These are phyloP conservation scores for Diplodus sargus DNA, from an alignment of 2,797 vertebrate species.

Conservation along the genomic window DNA sequence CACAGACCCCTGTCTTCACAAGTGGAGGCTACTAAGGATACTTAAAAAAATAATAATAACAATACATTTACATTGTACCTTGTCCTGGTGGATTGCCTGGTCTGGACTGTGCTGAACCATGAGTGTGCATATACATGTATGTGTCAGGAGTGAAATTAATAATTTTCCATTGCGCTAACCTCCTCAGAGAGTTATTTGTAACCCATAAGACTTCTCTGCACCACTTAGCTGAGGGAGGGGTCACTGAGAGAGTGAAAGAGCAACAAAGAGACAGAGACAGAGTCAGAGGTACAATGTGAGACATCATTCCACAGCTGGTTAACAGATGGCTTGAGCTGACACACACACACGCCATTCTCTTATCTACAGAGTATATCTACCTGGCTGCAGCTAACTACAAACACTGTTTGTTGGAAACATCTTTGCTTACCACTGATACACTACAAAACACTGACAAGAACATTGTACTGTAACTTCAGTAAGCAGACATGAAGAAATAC, in stretches of 20 bases:
- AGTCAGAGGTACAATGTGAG: constrained; percentile 36
- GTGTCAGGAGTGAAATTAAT: constrained; percentile 31
- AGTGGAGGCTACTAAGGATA: too few species aligned
- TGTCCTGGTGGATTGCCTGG: too few species aligned
- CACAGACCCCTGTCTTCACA: too few species aligned
- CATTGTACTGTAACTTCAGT: neutral
- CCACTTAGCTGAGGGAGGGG: constrained; percentile 55
- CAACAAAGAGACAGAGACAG: constrained; percentile 38
- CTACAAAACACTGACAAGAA: neutral
- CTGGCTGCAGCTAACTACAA: constrained; percentile 16
- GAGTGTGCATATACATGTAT: neutral
- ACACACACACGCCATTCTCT: constrained; percentile 41
- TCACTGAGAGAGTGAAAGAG: constrained; percentile 26
- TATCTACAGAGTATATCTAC: constrained; percentile 30
- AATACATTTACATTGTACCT: too few species aligned
- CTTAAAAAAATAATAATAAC: too few species aligned
- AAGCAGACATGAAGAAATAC: neutral
- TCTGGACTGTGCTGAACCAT: neutral
- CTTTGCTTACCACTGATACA: neutral
- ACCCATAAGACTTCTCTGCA: constrained; percentile 68
- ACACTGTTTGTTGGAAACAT: constrained; percentile 10
- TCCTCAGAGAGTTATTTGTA: constrained; percentile 32
- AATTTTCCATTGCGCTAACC: constrained; percentile 53
- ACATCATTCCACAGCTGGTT: constrained; percentile 73
- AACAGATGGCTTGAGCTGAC: constrained; percentile 67